phyloP scores from a whole-genome alignment of 2,888 invertebrate species.

The Lasioglossum morio region DNA sequence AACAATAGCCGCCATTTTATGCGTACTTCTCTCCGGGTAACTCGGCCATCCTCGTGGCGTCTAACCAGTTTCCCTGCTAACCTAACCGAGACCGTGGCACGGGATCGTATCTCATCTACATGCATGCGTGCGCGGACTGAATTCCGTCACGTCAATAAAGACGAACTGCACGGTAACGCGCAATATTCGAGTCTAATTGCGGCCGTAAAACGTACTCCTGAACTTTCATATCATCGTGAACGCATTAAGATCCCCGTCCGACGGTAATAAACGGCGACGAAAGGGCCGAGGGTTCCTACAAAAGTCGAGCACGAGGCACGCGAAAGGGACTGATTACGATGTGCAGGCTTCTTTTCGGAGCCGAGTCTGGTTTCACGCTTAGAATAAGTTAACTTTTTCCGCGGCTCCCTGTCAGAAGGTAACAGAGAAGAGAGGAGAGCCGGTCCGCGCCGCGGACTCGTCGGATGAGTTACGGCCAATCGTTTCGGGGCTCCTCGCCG shows the following conservation, averaged over 20 bases:
- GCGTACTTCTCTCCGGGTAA: not conserved
- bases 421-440: conserved; percentile 58
- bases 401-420: conserved; percentile 59
- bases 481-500: conserved; percentile 54
- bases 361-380: conserved; percentile 67
- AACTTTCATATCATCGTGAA: conserved; percentile 20
- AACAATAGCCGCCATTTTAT: not conserved
- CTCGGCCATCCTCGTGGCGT: not conserved
- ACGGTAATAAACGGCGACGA: conserved; percentile 31
- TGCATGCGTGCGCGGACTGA: not conserved
- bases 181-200: conserved; percentile 32
- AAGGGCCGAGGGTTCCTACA: conserved; percentile 21
- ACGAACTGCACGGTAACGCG: not conserved
- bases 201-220: conserved; percentile 22
- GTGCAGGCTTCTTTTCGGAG: conserved; percentile 61
- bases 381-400: conserved; percentile 74
- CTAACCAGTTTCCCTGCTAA: not conserved
- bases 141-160: conserved; percentile 5
- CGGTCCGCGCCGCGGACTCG: conserved; percentile 33
- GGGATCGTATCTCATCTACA: not conserved
- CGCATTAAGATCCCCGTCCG: conserved; percentile 29
- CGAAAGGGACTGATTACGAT: conserved; percentile 62
- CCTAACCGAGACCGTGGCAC: not conserved
- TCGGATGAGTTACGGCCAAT: conserved; percentile 70
- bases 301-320: conserved; percentile 56